Conservation (phyloP, 1,140 invertebrate species). For the Procambarus clarkii region DNA sequence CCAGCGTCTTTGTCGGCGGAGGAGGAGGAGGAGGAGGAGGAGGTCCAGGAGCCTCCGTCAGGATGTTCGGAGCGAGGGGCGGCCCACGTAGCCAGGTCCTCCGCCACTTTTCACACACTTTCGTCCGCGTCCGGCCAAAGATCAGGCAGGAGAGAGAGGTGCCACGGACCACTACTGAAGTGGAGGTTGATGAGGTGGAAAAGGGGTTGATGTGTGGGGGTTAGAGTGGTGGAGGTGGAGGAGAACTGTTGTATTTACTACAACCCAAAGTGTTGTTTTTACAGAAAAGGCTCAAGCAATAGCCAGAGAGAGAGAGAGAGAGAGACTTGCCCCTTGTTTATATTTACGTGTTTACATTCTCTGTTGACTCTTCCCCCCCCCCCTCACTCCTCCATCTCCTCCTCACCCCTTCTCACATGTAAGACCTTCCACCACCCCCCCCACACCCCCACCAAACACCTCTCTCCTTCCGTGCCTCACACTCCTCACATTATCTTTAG, state of each 20-base stretch:
- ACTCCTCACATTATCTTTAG: background rate
- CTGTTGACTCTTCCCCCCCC: conserved; percentile 28
- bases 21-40: background rate
- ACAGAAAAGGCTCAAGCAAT: background rate
- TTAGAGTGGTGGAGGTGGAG: background rate
- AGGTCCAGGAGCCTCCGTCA: conserved; percentile 10
- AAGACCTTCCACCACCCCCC: background rate
- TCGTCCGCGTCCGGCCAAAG: background rate
- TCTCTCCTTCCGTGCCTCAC: background rate
- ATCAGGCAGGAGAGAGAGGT: background rate
- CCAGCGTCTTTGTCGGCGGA: conserved; percentile 4
- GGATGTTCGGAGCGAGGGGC: conserved; percentile 10
- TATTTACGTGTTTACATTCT: conserved; percentile 42
- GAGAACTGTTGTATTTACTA: background rate
- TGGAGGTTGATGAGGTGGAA: background rate
- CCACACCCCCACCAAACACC: background rate
- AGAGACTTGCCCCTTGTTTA: conserved; percentile 39
- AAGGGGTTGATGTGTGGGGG: background rate
- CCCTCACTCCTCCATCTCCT: background rate
- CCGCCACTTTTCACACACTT: conserved; percentile 28
- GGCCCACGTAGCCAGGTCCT: background rate
- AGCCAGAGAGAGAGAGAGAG: conserved; percentile 2
- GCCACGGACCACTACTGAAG: background rate
- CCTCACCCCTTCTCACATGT: background rate
- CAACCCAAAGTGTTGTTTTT: conserved; percentile 15